phyloP scores from a whole-genome alignment of 2,113 vertebrate species.

The Phasianus colchicus region DNA sequence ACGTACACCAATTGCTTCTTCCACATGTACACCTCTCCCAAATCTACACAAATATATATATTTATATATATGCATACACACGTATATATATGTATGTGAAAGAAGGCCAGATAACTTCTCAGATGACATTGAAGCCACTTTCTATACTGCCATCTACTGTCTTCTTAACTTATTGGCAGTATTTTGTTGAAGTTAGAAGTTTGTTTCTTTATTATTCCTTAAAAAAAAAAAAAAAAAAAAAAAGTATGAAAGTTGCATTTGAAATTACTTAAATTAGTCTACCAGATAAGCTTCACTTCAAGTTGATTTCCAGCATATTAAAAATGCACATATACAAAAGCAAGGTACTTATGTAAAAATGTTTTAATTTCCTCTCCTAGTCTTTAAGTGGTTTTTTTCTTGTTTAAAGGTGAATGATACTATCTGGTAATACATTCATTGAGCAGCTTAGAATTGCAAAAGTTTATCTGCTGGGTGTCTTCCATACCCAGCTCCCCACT shows the following conservation, averaged over 20 bases:
- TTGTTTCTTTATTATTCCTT: background rate
- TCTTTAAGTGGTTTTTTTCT: background rate
- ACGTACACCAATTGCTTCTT: background rate
- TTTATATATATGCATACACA: background rate
- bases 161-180: background rate
- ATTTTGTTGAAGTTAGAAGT: background rate
- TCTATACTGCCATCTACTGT: slow-evolving; percentile 39
- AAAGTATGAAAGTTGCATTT: background rate
- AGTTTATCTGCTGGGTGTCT: background rate
- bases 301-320: background rate
- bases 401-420: background rate
- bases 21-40: background rate
- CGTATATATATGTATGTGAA: background rate
- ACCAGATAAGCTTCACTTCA: background rate
- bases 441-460: background rate
- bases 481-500: background rate
- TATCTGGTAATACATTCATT: background rate
- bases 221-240: background rate
- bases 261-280: background rate
- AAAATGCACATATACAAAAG: background rate
- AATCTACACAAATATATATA: background rate
- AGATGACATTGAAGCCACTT: background rate
- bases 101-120: background rate
- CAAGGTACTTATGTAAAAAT: background rate
- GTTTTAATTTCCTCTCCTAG: background rate